Evolutionary conservation across 2,888 invertebrate species (phyloP).

Genomic region (Eucera pruinosa): DNA sequence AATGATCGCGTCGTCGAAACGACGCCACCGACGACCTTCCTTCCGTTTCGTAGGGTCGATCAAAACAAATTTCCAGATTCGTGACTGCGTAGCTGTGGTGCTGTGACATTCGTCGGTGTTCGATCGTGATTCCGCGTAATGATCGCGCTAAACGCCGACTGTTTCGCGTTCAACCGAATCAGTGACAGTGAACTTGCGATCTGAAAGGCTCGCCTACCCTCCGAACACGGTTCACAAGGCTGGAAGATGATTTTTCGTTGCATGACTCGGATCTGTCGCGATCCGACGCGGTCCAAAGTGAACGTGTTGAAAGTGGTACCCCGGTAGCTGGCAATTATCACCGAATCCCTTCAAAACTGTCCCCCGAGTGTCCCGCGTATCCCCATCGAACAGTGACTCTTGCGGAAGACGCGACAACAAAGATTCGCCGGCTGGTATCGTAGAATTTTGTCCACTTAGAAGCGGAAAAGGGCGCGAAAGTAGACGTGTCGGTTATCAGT

Average conservation of each 20-base stretch:
- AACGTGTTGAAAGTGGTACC: background rate
- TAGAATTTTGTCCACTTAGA: no score
- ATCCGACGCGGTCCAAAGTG: background rate
- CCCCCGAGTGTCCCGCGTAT: no score
- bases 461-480: conserved; percentile 11
- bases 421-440: no score
- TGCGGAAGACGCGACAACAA: no score
- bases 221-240: no score
- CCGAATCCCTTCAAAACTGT: no score
- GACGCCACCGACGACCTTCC: no score
- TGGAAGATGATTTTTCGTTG: conserved; percentile 21
- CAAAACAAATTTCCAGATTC: conserved; percentile 29
- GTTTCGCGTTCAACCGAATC: conserved; percentile 1
- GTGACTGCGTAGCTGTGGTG: background rate
- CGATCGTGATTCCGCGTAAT: background rate
- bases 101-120: conserved; percentile 30
- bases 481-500: conserved; percentile 39
- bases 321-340: conserved; percentile 27
- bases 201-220: no score
- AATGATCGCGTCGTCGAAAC: conserved; percentile 15
- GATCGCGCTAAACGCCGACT: conserved; percentile 15
- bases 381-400: no score
- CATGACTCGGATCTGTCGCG: conserved; percentile 4
- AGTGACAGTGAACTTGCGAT: conserved; percentile 54
- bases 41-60: no score